Percentiles rank a stretch among this genome's conserved stretches.
phyloP scores from a whole-genome alignment of 2,797 vertebrate genomes.

The Diplodus sargus region DNA sequence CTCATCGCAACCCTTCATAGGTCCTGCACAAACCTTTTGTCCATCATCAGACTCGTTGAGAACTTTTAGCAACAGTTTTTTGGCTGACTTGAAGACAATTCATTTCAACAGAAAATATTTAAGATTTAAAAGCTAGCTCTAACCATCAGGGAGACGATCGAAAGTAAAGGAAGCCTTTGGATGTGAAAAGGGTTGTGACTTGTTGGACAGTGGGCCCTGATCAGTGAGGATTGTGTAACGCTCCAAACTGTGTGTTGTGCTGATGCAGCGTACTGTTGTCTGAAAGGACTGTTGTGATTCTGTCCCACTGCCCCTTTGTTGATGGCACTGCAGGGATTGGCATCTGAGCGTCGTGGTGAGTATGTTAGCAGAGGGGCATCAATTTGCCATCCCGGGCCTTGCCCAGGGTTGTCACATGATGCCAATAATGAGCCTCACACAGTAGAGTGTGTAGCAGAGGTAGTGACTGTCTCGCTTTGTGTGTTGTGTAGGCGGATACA shows the following conservation, averaged over 20 bases:
- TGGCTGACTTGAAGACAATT: neutral
- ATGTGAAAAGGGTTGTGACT: no score
- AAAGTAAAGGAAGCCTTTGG: no score
- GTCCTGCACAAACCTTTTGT: neutral
- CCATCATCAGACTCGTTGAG: neutral
- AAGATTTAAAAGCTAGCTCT: neutral
- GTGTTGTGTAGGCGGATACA: neutral
- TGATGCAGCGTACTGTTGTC: conserved; percentile 57
- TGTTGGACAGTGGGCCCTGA: conserved; percentile 2
- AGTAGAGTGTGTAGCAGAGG: conserved; percentile 49
- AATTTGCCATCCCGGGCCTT: conserved; percentile 52
- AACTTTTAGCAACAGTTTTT: neutral
- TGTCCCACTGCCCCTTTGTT: conserved; percentile 67
- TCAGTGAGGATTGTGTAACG: conserved; percentile 34
- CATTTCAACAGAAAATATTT: neutral
- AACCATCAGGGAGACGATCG: neutral
- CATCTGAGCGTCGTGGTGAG: conserved; percentile 79
- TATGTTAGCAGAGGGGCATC: conserved; percentile 60
- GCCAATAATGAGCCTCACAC: conserved; percentile 23
- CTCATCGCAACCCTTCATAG: neutral
- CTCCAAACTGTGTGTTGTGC: conserved; percentile 54
- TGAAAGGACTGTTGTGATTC: conserved; percentile 71
- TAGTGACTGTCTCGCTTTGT: conserved; percentile 32
- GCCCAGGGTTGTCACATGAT: conserved; percentile 57
- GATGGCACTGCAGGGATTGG: conserved; percentile 74